These are phyloP conservation scores for Ichneumoninae sp. DNA, from an alignment of 2,888 invertebrate species.

Conservation along the genomic window DNA sequence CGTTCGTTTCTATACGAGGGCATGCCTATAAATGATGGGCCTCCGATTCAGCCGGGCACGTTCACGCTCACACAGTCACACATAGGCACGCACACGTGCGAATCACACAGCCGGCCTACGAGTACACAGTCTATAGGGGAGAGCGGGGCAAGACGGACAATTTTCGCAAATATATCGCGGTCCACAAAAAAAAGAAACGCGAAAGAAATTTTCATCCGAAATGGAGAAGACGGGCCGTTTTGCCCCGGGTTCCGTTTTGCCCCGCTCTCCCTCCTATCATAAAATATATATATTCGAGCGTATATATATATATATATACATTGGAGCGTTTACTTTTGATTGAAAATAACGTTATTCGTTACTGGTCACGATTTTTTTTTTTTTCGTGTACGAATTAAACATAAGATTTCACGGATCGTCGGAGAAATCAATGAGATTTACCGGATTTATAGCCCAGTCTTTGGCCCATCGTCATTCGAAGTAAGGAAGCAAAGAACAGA, in stretches of 20 bases:
- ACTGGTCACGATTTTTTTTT: conserved; percentile 46
- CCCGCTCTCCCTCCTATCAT: neutral
- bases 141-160: neutral
- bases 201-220: neutral
- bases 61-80: conserved; percentile 24
- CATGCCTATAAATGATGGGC: conserved; percentile 27
- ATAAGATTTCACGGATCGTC: conserved; percentile 66
- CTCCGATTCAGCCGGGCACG: conserved; percentile 8
- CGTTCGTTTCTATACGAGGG: conserved; percentile 11
- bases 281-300: conserved; percentile 33
- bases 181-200: neutral
- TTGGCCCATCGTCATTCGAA: conserved; percentile 62
- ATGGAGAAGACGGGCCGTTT: neutral
- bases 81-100: conserved; percentile 11
- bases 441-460: conserved; percentile 61
- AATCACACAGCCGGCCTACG: conserved; percentile 27
- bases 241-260: neutral
- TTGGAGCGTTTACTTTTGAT: conserved; percentile 44
- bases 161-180: neutral
- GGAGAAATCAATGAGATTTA: conserved; percentile 60
- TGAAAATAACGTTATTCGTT: conserved; percentile 44
- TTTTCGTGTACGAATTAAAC: conserved; percentile 56
- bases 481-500: conserved; percentile 64
- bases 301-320: conserved; percentile 7
- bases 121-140: neutral